Conservation (phyloP, 2,888 invertebrate species). For the Incurvaria masculella region DNA sequence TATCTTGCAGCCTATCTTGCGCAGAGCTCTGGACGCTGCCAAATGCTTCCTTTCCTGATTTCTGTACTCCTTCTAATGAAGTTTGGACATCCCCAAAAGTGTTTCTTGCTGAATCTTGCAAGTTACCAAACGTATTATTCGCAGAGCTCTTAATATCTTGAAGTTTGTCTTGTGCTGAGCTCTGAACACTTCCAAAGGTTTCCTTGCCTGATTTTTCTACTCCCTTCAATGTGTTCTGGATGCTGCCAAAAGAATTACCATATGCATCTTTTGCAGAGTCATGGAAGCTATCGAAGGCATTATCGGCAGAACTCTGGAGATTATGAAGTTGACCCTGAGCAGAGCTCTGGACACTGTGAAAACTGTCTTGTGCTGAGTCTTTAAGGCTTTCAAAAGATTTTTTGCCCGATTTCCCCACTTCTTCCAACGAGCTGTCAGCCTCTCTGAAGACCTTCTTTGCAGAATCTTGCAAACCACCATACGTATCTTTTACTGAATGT, state of each 20-base stretch:
- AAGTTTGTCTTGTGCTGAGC: slow-evolving; percentile 24
- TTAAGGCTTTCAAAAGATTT: slow-evolving; percentile 28
- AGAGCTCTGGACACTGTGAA: slow-evolving; percentile 39
- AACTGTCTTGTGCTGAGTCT: slow-evolving; percentile 34
- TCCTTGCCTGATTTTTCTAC: not conserved
- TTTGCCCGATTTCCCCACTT: slow-evolving; percentile 25
- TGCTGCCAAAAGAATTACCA: slow-evolving; percentile 24
- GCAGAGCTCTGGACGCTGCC: slow-evolving; percentile 39
- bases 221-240: not conserved
- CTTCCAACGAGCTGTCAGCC: no score
- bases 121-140: slow-evolving; percentile 41
- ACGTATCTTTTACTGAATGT: slow-evolving; percentile 39
- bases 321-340: slow-evolving; percentile 46
- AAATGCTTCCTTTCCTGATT: no score
- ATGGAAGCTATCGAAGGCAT: slow-evolving; percentile 47
- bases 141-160: slow-evolving; percentile 41
- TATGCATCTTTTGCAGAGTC: slow-evolving; percentile 37
- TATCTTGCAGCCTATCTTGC: slow-evolving; percentile 45
- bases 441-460: slow-evolving; percentile 29
- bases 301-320: slow-evolving; percentile 49
- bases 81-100: slow-evolving; percentile 21
- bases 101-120: slow-evolving; percentile 23
- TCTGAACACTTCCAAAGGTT: no score
- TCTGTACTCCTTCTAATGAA: slow-evolving; percentile 18
- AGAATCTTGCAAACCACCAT: slow-evolving; percentile 37